Evolutionary conservation across 2,797 vertebrate species (phyloP), one percentile per base, ranked within the genome.

Genomic region (Rhincodon typus): DNA sequence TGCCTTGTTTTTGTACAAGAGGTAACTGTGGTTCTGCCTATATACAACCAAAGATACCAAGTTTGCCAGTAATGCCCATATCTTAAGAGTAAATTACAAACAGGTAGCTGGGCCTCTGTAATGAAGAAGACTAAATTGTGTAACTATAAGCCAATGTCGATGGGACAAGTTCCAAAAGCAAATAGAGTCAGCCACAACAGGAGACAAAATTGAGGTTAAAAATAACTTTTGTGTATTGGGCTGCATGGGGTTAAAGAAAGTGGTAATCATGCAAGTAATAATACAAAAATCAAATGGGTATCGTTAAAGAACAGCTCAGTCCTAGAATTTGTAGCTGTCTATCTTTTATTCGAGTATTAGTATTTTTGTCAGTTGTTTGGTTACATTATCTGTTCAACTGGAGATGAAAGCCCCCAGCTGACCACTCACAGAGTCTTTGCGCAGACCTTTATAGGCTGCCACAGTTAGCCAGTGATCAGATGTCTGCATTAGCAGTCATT

Each of bases 401-500:
- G 97, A 96, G 97, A 96, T 97, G 97, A 97, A 97, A 97, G 97
- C 97, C 97, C 97, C 96, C 97, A 97, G 94, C 97, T 97, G 97
- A 98, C 98, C 97, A 97, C 98, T 97, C 98, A 98, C 98, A 97
- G 97, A 98, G 98, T 97, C 97, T 98, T 96, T 97, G 96, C 97
- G 97, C 97, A 97, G 97, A 97, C 97, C 97, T 97, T 97, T 98
- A 97, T 98, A 98, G 97, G 97, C 98, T 98, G 97, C 97, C 97
- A 46, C 27, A 95, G 46, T 95, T 77, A 57, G 94, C 69, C 27
- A 77, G 94, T 30, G 94, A 98, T 98, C 97, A 96, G 98, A 98
- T 97, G 97, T 97, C 97, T 98, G 97, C 98, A 98, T 98, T 98
- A 98, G 97, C 97, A 97, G 98, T 98, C 97, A 98, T 99, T 99